A percentile compares a stretch with the other conserved stretches of the same genome.
phyloP scores from a whole-genome alignment of 1,140 invertebrate species.

The Drosophila subobscura region DNA sequence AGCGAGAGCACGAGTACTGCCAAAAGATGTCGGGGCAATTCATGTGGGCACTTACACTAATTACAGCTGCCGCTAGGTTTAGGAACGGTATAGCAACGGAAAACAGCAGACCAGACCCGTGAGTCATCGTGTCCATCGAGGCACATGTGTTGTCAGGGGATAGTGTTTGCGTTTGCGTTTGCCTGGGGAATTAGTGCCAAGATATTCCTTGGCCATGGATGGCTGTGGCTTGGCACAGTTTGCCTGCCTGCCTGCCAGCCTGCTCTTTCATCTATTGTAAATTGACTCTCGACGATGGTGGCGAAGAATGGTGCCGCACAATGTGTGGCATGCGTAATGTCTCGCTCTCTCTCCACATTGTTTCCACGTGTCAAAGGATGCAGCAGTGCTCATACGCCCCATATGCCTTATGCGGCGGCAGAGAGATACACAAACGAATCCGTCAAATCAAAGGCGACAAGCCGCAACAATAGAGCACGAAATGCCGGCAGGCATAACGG shows the following conservation, averaged over 20 bases:
- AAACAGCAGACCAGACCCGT: conserved; percentile 7
- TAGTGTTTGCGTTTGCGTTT: background rate
- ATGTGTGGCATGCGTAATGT: conserved; percentile 56
- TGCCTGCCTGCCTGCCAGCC: conserved; percentile 13
- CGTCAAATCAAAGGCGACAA: conserved; percentile 50
- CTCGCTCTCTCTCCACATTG: conserved; percentile 27
- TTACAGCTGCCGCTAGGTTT: conserved; percentile 60
- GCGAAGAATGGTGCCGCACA: conserved; percentile 27
- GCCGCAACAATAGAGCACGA: conserved; percentile 32
- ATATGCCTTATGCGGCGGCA: background rate
- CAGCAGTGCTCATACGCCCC: conserved; percentile 10
- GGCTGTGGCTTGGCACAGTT: conserved; percentile 27
- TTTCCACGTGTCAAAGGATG: conserved; percentile 28
- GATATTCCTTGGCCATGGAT: conserved; percentile 9
- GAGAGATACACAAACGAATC: conserved; percentile 35
- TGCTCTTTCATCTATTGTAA: conserved; percentile 53
- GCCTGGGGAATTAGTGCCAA: conserved; percentile 19
- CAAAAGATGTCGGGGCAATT: conserved; percentile 73
- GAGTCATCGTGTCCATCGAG: conserved; percentile 28
- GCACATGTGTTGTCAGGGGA: conserved; percentile 22
- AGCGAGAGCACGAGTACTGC: conserved; percentile 40
- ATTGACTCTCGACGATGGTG: conserved; percentile 38
- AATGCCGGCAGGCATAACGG: conserved; percentile 40
- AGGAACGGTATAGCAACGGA: conserved; percentile 9
- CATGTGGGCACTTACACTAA: conserved; percentile 76